Conservation (phyloP, 2,797 vertebrate genomes). For the Epinephelus awoara region DNA sequence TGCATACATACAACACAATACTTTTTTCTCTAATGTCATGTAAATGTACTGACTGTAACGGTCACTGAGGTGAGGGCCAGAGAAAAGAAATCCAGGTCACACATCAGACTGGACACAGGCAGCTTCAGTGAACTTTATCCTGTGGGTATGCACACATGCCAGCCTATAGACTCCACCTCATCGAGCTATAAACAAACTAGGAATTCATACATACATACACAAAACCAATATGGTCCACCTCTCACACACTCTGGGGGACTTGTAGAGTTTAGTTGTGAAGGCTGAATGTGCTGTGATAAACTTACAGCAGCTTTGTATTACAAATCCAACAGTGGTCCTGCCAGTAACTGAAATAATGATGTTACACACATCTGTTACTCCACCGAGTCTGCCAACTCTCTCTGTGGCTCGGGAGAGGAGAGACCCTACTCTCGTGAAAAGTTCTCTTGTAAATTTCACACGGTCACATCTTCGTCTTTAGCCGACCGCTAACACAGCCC, state of each 20-base stretch:
- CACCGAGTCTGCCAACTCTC: constrained; percentile 34
- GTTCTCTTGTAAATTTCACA: constrained; percentile 44
- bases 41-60: not conserved
- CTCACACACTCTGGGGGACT: constrained; percentile 1
- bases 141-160: not conserved
- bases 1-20: too few relatives aligned
- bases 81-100: not conserved
- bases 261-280: constrained; percentile 32
- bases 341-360: constrained; percentile 45
- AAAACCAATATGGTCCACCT: constrained; percentile 2
- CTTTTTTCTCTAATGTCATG: too few relatives aligned
- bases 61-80: not conserved
- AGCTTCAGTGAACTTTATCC: constrained; percentile 3
- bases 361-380: constrained; percentile 49
- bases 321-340: constrained; percentile 31
- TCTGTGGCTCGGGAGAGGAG: not conserved
- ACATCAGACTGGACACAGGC: constrained; percentile 21
- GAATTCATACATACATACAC: not conserved
- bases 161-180: not conserved
- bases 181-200: constrained; percentile 10
- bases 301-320: constrained; percentile 31
- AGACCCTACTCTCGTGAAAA: not conserved
- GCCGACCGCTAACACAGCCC: constrained; percentile 13
- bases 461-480: constrained; percentile 43
- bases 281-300: constrained; percentile 33